phyloP scores from a whole-genome alignment of 2,797 vertebrate species.

The Okamejei kenojei region DNA sequence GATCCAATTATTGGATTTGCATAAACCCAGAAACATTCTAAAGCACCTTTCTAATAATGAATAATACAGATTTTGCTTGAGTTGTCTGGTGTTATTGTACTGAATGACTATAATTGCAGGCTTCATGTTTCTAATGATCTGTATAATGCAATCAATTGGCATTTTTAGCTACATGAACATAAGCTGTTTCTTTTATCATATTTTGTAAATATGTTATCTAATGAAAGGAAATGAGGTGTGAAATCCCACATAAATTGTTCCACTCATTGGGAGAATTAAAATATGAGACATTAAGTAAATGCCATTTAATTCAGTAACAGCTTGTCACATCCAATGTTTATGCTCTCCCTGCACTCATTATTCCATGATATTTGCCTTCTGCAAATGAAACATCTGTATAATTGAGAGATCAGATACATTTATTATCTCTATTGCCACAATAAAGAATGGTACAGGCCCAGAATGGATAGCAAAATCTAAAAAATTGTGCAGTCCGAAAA shows the following conservation, averaged over 20 bases:
- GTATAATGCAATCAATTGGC: slow-evolving; percentile 26
- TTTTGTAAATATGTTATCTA: slow-evolving; percentile 32
- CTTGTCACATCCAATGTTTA: not conserved
- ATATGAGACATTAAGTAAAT: not conserved
- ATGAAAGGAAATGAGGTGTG: slow-evolving; percentile 33
- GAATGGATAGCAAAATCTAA: not conserved
- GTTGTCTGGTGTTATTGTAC: not conserved
- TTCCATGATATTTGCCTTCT: not conserved
- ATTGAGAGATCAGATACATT: not conserved
- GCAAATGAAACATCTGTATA: not conserved
- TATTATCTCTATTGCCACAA: not conserved
- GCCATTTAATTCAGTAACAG: not conserved
- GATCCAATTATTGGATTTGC: not conserved
- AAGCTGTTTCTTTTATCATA: not conserved
- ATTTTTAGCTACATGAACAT: not conserved
- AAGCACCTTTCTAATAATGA: no score
- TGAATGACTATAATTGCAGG: not conserved
- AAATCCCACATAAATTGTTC: not conserved
- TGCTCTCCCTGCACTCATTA: not conserved
- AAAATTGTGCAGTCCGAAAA: no score
- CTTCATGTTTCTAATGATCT: slow-evolving; percentile 22
- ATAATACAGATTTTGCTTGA: not conserved
- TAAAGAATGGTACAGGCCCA: no score
- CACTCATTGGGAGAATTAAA: not conserved
- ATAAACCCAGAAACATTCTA: slow-evolving; percentile 8